Evolutionary conservation across 2,888 invertebrate species (phyloP), one percentile per base, ranked within the genome.

Genomic region (Melipona beecheii): DNA sequence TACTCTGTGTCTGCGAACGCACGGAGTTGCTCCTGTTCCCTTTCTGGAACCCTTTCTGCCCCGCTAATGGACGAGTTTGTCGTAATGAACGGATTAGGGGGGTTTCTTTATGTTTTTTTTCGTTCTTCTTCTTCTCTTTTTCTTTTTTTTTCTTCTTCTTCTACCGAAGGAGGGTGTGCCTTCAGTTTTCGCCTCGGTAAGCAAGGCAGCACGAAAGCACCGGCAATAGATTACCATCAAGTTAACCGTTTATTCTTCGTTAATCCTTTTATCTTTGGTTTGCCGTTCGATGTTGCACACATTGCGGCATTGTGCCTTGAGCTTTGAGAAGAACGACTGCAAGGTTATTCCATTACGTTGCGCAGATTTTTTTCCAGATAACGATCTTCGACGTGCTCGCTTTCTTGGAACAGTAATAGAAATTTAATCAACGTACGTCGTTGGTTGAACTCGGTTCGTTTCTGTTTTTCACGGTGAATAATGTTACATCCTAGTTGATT

Each of bases 31-130:
- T 60, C n/a, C 50, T 21, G 19, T 72, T 58, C 70, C 17, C n/a
- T 1, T n/a, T 19, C 71, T 17, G 9, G 19, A 60, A 49, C 17
- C 2, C 52, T 65, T 27, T 17, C 9, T 27, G 49, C 50, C 50
- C 31, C 62, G 72, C 49, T 76, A 84, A 83, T 81, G 60, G 70
- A 83, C 66, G 78, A 79, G 74, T 71, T 79, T 76, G 69, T 83
- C 75, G 79, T 83, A 84, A 84, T 83, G 73, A 64, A 15, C 17
- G 73, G 70, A 87, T 87, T 78, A 78, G 50, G 74, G 72, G 68
- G 72, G 9, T 60, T 60, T 27, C 31, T 60, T 60, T 19, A 2
- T 27, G 4, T 19, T 49, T 21, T 60, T 54, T 52, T 75, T 79
- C 71, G 66, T 68, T 6, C 9, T 54, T 19, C 19, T 62, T 60